Conservation (phyloP, 2,888 invertebrate species). For the Axea sp. region DNA sequence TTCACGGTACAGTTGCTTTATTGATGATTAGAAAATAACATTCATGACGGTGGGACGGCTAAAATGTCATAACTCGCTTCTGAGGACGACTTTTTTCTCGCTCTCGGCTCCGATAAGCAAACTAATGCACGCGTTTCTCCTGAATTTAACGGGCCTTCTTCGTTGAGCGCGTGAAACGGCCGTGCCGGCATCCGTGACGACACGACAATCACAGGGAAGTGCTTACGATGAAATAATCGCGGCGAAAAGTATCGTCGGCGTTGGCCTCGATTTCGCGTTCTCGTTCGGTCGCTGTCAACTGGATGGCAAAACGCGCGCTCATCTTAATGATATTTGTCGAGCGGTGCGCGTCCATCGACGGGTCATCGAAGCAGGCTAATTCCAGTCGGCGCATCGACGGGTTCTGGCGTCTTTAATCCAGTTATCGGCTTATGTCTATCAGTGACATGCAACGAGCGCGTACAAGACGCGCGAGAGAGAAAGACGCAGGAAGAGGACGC, state of each 20-base stretch:
- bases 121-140: slow-evolving; percentile 33
- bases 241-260: slow-evolving; percentile 1
- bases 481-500: slow-evolving; percentile 8
- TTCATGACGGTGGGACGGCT: slow-evolving; percentile 53
- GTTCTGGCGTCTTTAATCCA: slow-evolving; percentile 24
- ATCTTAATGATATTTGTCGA: slow-evolving; percentile 6
- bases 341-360: slow-evolving; percentile 1
- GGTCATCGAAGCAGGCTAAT: slow-evolving; percentile 13
- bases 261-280: background rate
- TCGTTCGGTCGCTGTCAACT: too few relatives aligned
- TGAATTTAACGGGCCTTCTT: slow-evolving; percentile 19
- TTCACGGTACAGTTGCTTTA: slow-evolving; percentile 59
- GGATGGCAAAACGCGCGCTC: slow-evolving; percentile 1
- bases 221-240: slow-evolving; percentile 15
- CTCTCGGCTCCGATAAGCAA: slow-evolving; percentile 35
- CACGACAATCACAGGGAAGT: slow-evolving; percentile 9
- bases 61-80: slow-evolving; percentile 45
- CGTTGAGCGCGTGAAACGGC: slow-evolving; percentile 27
- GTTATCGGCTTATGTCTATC: slow-evolving; percentile 40
- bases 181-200: slow-evolving; percentile 3
- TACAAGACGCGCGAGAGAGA: slow-evolving; percentile 5
- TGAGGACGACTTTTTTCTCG: slow-evolving; percentile 15
- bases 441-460: slow-evolving; percentile 22
- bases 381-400: slow-evolving; percentile 15
- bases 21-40: slow-evolving; percentile 60